Percentiles rank a stretch among this genome's conserved stretches.
Evolutionary conservation across 64 coral and sea anemone species (phyloP).

Genomic region (Orbicella faveolata): DNA sequence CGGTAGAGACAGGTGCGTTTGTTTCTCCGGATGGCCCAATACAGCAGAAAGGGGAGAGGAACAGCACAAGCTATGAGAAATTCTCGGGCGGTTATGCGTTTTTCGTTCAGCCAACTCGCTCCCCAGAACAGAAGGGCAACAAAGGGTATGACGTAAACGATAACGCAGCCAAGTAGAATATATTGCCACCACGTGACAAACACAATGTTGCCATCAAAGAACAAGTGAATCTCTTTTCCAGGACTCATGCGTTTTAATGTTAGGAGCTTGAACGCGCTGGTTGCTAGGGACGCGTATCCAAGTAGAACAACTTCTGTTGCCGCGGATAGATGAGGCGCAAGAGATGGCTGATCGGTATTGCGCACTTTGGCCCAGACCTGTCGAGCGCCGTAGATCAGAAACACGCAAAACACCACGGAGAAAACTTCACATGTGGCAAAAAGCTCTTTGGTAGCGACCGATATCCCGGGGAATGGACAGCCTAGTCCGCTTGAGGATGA

Average conservation of each 20-base stretch:
- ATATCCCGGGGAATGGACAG: constrained; percentile 49
- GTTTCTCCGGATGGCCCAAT: constrained; percentile 24
- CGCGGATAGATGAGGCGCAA: constrained; percentile 43
- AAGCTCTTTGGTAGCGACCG: constrained; percentile 33
- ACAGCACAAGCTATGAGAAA: constrained; percentile 63
- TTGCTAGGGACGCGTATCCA: constrained; percentile 58
- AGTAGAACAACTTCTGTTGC: constrained; percentile 56
- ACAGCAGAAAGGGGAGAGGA: constrained; percentile 51
- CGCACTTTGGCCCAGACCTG: background rate
- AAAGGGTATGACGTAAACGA: constrained; percentile 65
- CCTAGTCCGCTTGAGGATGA: constrained; percentile 15
- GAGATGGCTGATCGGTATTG: background rate
- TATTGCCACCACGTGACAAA: constrained; percentile 79
- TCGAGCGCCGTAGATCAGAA: constrained; percentile 32
- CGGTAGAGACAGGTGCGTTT: background rate
- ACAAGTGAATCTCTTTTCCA: constrained; percentile 11
- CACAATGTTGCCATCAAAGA: constrained; percentile 64
- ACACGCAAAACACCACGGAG: constrained; percentile 2
- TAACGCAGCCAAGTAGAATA: constrained; percentile 37
- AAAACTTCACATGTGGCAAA: constrained; percentile 45
- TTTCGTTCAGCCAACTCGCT: constrained; percentile 23
- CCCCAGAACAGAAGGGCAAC: constrained; percentile 56
- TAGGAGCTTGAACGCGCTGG: constrained; percentile 62
- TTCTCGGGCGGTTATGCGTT: constrained; percentile 30
- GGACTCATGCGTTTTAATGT: background rate